Base-by-base conservation (phyloP, 2,888 invertebrate genomes). In the Pilophorus perplexus region DNA sequence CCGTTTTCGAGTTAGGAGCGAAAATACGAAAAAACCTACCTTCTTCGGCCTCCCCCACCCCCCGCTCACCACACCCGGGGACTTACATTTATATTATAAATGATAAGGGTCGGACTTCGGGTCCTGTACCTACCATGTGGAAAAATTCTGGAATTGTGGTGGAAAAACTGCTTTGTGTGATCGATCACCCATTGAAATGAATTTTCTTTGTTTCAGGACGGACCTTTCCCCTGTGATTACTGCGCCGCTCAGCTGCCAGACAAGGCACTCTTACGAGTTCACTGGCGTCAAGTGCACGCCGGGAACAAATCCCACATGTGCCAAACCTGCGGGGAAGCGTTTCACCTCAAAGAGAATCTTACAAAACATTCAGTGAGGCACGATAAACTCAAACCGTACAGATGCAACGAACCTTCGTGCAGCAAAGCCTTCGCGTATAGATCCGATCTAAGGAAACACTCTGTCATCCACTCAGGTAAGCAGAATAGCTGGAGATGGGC, bases 291-390 rank as follows among this genome's bases (percentile, higher is more conserved):
- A 50, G 68, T 67, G 2, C 73, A 73, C 59, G 70, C 71, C 12
- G 71, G 68, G 2, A 69, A 69, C 6, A 71, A 71, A 20, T 66
- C 69, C 10, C 70, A 71, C 40, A 68, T 71, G 37, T 74, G 74
- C 55, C 69, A 71, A 28, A 71, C 73, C 8, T 74, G 74, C 60
- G 73, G 73, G 1, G 72, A 85, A 77, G 87, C 87, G 10, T 88
- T 87, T 76, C 81, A 84, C 12, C 81, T 84, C n/a, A 81, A 82
- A 73, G 78, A 80, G 33, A 84, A 84, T 70, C 86, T 87, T 73
- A 78, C 79, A 52, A 81, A 82, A 65, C 88, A 88, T 75, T 75
- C 75, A 48, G 78, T 77, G 6, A 80, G 80, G 18, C 88, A 88
- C 76, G 84, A 88, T 73, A 80, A 80, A 23, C 80, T 80, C 64